A percentile compares a stretch with the other conserved stretches of the same genome.
Conservation (phyloP, 2,113 vertebrate genomes). For the Phyllopteryx taeniolatus region DNA sequence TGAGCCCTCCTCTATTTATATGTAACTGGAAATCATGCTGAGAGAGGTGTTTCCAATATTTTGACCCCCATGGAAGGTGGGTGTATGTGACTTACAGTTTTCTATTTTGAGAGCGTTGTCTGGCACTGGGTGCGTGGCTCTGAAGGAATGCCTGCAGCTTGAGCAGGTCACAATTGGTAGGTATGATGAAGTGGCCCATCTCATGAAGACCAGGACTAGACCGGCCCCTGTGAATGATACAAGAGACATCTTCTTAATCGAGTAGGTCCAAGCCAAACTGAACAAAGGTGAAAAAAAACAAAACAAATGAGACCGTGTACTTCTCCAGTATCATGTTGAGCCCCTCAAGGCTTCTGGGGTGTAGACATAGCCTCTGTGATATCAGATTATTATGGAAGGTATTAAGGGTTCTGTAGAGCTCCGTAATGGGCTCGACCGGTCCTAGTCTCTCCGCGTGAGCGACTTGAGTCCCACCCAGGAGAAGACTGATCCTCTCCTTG, state of each 20-base stretch:
- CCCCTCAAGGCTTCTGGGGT: conserved; percentile 85
- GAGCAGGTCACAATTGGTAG: conserved; percentile 75
- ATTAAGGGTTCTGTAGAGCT: conserved; percentile 81
- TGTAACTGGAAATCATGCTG: too few species aligned
- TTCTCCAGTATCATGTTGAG: conserved; percentile 85
- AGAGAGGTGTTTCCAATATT: background rate
- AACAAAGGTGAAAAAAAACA: background rate
- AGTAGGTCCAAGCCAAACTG: background rate
- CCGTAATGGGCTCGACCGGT: conserved; percentile 79
- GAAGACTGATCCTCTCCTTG: conserved; percentile 84
- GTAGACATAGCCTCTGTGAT: conserved; percentile 72
- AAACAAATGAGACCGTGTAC: conserved; percentile 49
- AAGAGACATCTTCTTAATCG: background rate
- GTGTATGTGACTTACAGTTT: conserved; percentile 78
- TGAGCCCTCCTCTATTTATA: background rate
- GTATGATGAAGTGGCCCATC: conserved; percentile 86
- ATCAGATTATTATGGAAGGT: conserved; percentile 78
- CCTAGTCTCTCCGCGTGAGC: conserved; percentile 81
- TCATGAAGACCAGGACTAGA: conserved; percentile 83
- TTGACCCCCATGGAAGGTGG: background rate
- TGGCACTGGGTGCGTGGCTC: conserved; percentile 81
- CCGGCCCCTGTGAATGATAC: conserved; percentile 73
- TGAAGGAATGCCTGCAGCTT: conserved; percentile 85
- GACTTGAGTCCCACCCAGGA: conserved; percentile 86
- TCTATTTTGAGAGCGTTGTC: conserved; percentile 74